A percentile compares a stretch with the other conserved stretches of the same genome.
Conservation (phyloP, 1,140 invertebrate genomes). For the Tetraneura akinire region DNA sequence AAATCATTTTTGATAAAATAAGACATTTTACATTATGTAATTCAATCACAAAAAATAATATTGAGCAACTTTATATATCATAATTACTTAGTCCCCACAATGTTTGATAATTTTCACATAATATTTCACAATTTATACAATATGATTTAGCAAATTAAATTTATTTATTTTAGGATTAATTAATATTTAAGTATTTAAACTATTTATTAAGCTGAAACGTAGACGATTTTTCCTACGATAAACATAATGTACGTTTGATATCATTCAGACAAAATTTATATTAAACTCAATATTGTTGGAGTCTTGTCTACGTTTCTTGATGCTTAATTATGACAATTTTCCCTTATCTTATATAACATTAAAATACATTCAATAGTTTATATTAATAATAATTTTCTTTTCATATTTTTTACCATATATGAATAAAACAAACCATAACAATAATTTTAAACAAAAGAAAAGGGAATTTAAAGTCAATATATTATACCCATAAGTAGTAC, state of each 20-base stretch:
- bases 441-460: constrained; percentile 36
- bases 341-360: neutral
- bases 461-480: constrained; percentile 11
- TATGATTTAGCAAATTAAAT: constrained; percentile 23
- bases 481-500: neutral
- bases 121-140: neutral
- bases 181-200: constrained; percentile 27
- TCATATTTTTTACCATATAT: constrained; percentile 23
- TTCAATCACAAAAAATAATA: neutral
- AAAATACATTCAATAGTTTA: constrained; percentile 3
- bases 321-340: constrained; percentile 36
- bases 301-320: constrained; percentile 49
- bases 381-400: neutral
- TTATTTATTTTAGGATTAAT: constrained; percentile 37
- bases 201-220: constrained; percentile 37
- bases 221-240: constrained; percentile 45
- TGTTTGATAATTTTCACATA: neutral
- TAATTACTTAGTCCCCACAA: no score
- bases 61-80: no score
- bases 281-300: constrained; percentile 27
- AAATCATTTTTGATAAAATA: neutral
- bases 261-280: constrained; percentile 15
- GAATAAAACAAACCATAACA: constrained; percentile 5
- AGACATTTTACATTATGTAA: neutral
- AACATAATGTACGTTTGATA: constrained; percentile 21